Base-by-base conservation (phyloP, 1,140 invertebrate genomes). In the Mycetomoellerius zeteki region DNA sequence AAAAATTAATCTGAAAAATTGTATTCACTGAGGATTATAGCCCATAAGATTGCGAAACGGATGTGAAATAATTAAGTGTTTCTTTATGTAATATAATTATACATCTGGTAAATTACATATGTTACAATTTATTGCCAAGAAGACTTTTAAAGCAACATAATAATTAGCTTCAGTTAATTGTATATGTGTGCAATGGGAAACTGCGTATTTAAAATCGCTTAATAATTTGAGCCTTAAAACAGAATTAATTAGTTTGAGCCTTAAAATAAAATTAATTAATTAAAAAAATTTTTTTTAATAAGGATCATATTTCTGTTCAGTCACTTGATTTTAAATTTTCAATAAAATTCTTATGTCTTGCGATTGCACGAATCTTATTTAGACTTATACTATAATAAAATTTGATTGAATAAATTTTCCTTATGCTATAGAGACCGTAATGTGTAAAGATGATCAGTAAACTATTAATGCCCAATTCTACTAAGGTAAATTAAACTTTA, bases 181-280 rank as follows among this genome's bases (percentile, higher is more conserved):
- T 19, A 43, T 16, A 12, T 56, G 52, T 19, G 2, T 33, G n/a
- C 72, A 54, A 21, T n/a, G 2, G 37, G 8, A 16, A 37, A 56
- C 7, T 16, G 12, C n/a, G 14, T 56, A 1, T 56, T 37, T 33
- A 54, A 21, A 56, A 33, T 16, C 24, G 21, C 16, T 1, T 6
- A 54, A 24, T 37, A n/a, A 33, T 33, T 73, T 72, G 24, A 69
- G 21, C 21, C 47, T 50, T 50, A 50, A 50, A 50, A 50, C 16
- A 50, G 47, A 16, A n/a, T n/a, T n/a, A n/a, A n/a, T n/a, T 16
- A 65, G 37, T 67, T 67, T 21, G n/a, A n/a, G n/a, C n/a, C n/a
- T n/a, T n/a, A n/a, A n/a, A 67, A 65, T 65, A 67, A 52, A 52
- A 72, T 72, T n/a, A 52, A 52, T 72, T 4, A 64, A 64, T 64